Conservation (phyloP, 2,888 invertebrate genomes). For the Sacculina carcini region DNA sequence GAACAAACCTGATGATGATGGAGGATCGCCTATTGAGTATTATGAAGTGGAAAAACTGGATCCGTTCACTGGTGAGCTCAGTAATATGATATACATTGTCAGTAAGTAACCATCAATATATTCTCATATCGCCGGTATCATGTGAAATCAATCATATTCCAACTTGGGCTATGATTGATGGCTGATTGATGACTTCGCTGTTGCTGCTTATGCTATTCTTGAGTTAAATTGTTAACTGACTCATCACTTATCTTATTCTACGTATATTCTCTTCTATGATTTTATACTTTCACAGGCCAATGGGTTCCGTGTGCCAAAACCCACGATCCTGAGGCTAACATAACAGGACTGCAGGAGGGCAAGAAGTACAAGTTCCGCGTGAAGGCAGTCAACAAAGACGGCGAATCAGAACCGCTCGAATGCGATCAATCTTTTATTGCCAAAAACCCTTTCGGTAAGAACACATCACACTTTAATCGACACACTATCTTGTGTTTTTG, state of each 20-base stretch:
- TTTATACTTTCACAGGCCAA: conserved; percentile 67
- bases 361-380: conserved; percentile 97
- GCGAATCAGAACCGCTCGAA: conserved; percentile 85
- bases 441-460: conserved; percentile 85
- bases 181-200: no score
- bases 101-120: no score
- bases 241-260: no score
- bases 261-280: no score
- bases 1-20: conserved; percentile 87
- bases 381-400: conserved; percentile 90
- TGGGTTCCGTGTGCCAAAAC: conserved; percentile 80
- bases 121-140: no score
- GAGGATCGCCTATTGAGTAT: conserved; percentile 74
- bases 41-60: conserved; percentile 43
- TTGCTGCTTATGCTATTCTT: no score
- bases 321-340: conserved; percentile 44
- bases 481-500: background rate
- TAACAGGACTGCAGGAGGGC: conserved; percentile 62
- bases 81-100: conserved; percentile 23
- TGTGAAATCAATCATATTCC: no score
- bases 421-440: conserved; percentile 81
- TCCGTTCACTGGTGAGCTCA: conserved; percentile 19
- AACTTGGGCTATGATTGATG: no score
- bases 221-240: no score
- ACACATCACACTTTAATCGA: no score